phyloP scores from a whole-genome alignment of 2,113 vertebrate species.

The Chitala chitala region DNA sequence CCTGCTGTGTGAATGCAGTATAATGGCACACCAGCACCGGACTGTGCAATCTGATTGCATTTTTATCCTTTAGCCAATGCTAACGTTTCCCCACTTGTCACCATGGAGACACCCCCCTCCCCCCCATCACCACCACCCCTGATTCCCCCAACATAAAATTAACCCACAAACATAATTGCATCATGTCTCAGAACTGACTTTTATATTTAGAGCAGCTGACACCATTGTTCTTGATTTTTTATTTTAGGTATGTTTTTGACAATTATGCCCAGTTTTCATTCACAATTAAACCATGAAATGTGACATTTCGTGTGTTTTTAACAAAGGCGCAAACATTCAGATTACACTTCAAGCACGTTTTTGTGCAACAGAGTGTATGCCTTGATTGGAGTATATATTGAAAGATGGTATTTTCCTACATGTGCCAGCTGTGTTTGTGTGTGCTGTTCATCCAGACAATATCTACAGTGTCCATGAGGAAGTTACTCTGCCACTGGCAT shows the following conservation, averaged over 20 bases:
- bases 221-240: not conserved
- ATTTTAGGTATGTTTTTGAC: not conserved
- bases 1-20: not conserved
- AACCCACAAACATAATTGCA: not conserved
- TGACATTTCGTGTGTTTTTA: too few relatives aligned
- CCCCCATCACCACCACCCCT: not conserved
- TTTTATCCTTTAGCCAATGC: not conserved
- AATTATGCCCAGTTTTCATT: not conserved
- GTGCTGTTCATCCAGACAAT: not conserved
- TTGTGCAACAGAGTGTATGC: not conserved
- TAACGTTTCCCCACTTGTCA: not conserved
- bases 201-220: too few relatives aligned
- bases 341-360: too few relatives aligned
- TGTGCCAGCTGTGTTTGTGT: not conserved
- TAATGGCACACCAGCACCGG: not conserved
- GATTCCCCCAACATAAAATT: not conserved
- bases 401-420: not conserved
- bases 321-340: too few relatives aligned
- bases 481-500: too few relatives aligned
- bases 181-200: not conserved
- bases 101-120: not conserved
- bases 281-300: too few relatives aligned
- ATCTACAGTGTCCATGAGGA: too few relatives aligned
- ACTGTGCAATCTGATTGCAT: not conserved
- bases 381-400: too few relatives aligned